Base-by-base conservation (phyloP, 2,113 vertebrate species). In the Perccottus glenii region DNA sequence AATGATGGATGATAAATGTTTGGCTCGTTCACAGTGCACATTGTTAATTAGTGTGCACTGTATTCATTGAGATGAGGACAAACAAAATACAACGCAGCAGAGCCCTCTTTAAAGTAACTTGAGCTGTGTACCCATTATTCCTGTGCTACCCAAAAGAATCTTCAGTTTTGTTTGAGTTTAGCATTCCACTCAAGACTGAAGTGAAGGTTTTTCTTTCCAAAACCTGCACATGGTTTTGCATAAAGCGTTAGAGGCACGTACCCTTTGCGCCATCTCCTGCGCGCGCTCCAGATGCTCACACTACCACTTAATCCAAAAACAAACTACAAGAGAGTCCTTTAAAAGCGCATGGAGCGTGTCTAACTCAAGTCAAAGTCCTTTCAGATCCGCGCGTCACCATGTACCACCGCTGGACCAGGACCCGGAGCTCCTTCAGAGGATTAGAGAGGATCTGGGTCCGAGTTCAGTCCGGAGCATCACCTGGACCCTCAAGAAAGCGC, bases 211-310 rank as follows among this genome's bases (percentile, higher is more conserved):
- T 40, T 4, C 8, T 40, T 40, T 40, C 38, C 8, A 40, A 14
- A 48, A 9, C 6, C 6, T 16, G 9, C 15, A 47, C 11, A 35
- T 0, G 6, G 45, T 47, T 27, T 63, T 16, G 15, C 6, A 44
- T 27, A 9, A 11, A 49, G 1, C 19, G 19, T 27, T 27, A 27
- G 19, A 27, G 19, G 19, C 35, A 94, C 95, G 87, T 95, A 98
- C 96, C 96, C 96, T 94, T 94, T 98, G 96, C 92, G 96, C 95
- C 96, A 98, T 98, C 92, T 93, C 93, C 92, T 92, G 93, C 92
- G 92, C 92, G 91, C 90, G 88, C 93, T 92, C 89, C 90, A 55
- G 33, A 8, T 36, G n/a, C 12, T 55, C 19, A 27, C 19, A 27
- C 19, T 27, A 27, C 52, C 52, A 55, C 52, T 55, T 55, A 55